Percentiles rank a stretch among this genome's conserved stretches.
These are phyloP conservation scores for Peromyscus nudipes DNA, from an alignment of 2,797 vertebrate species.

Conservation along the genomic window DNA sequence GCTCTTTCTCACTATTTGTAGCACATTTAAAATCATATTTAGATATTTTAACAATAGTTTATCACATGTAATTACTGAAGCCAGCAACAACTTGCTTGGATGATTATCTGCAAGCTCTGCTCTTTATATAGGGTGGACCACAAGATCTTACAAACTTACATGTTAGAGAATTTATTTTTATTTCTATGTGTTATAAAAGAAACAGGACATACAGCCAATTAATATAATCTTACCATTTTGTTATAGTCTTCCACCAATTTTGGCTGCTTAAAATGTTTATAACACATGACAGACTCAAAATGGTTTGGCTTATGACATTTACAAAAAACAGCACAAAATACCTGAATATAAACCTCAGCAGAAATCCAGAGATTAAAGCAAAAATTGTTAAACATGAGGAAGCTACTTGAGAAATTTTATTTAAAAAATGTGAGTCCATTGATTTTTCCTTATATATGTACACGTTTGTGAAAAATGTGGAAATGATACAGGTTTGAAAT, in stretches of 20 bases:
- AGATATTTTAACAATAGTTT: neutral
- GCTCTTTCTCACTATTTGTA: neutral
- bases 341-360: neutral
- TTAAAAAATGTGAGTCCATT: neutral
- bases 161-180: slow-evolving; percentile 10
- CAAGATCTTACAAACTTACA: neutral
- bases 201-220: neutral
- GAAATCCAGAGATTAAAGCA: neutral
- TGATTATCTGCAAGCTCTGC: neutral
- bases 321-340: neutral
- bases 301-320: neutral
- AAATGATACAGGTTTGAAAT: neutral
- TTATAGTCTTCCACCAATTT: slow-evolving; percentile 31
- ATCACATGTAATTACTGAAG: neutral
- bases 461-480: neutral
- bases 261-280: neutral
- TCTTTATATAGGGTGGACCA: neutral
- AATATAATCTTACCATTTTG: neutral
- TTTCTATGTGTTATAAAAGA: neutral
- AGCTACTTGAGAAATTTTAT: neutral
- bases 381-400: neutral
- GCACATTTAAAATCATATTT: neutral
- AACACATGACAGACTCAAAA: neutral
- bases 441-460: neutral
- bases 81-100: neutral